These are phyloP conservation scores for Ctenopoma kingsleyae DNA, from an alignment of 2,797 vertebrate species.

Conservation along the genomic window DNA sequence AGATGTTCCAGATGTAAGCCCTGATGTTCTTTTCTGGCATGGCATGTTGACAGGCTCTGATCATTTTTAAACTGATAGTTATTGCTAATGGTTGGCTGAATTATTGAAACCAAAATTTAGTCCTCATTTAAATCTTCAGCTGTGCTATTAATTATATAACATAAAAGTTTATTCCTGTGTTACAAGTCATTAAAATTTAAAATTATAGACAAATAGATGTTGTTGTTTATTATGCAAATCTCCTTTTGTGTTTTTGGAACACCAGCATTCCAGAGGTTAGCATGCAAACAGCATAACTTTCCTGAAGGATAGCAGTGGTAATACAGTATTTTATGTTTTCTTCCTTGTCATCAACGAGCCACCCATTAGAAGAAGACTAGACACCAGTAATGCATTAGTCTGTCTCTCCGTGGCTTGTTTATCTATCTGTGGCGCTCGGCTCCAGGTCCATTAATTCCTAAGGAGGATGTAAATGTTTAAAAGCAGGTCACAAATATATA, in stretches of 20 bases:
- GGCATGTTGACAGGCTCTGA: conserved; percentile 9
- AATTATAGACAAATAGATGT: background rate
- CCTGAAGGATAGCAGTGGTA: background rate
- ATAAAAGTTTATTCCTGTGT: background rate
- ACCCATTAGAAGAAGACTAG: background rate
- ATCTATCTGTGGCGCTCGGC: background rate
- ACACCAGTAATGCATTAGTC: background rate
- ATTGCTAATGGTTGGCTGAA: background rate
- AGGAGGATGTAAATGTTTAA: background rate
- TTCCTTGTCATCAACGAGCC: background rate
- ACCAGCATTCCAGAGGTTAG: background rate
- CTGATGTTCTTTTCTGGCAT: conserved; percentile 22
- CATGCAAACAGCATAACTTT: background rate
- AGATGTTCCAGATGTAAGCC: conserved; percentile 54
- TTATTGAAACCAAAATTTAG: background rate
- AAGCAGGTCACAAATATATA: background rate
- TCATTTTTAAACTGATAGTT: conserved; percentile 8
- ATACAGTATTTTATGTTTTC: background rate
- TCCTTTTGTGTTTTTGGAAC: background rate
- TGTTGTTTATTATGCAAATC: background rate
- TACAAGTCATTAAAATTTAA: background rate
- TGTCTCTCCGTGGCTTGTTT: background rate
- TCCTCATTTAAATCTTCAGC: conserved; percentile 10
- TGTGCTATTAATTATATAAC: conserved; percentile 15
- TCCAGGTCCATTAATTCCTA: background rate